Evolutionary conservation across 2,888 invertebrate species (phyloP).

Genomic region (Neoaliturus tenellus): DNA sequence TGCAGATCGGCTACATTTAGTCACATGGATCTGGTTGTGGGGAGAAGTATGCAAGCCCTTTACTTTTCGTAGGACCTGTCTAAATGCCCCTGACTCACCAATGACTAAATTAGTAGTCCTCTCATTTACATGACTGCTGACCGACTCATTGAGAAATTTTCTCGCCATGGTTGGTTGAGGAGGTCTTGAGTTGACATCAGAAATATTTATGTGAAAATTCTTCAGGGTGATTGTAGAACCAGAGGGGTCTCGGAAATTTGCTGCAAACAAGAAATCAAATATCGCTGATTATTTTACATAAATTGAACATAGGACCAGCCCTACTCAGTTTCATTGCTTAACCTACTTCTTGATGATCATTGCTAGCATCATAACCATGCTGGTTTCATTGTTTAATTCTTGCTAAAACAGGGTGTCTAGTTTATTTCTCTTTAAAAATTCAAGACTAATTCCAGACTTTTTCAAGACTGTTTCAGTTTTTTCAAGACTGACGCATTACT

Average conservation of each 20-base stretch:
- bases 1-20: too few relatives aligned
- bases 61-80: too few relatives aligned
- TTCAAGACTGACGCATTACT: too few relatives aligned
- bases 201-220: conserved; percentile 86
- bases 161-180: conserved; percentile 89
- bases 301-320: background rate
- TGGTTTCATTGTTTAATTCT: background rate
- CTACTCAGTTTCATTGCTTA: conserved; percentile 55
- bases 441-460: too few relatives aligned
- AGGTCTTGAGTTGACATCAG: conserved; percentile 88
- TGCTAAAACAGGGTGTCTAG: too few relatives aligned
- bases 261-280: conserved; percentile 73
- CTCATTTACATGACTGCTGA: conserved; percentile 77
- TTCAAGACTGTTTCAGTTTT: too few relatives aligned
- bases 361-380: background rate
- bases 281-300: background rate
- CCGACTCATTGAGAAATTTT: conserved; percentile 90
- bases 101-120: conserved; percentile 76
- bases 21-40: too few relatives aligned
- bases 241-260: conserved; percentile 89
- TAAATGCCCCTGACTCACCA: conserved; percentile 71
- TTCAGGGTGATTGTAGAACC: conserved; percentile 83
- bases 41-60: too few relatives aligned
- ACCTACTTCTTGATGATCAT: background rate
- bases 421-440: too few relatives aligned